These are phyloP conservation scores for Centropristis striata DNA, from an alignment of 2,113 vertebrate species.

Conservation along the genomic window DNA sequence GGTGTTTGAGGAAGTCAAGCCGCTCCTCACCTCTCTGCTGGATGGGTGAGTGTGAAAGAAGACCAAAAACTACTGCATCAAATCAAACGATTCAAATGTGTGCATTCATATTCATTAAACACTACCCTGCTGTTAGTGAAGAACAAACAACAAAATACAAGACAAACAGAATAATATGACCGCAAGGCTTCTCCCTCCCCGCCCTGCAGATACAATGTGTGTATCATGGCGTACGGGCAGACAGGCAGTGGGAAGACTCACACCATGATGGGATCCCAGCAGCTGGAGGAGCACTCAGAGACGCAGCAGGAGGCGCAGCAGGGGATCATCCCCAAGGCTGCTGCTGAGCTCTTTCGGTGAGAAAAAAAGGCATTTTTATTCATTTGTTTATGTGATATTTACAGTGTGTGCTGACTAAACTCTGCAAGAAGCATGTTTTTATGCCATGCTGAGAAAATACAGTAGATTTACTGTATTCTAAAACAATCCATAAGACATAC, in stretches of 20 bases:
- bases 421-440: neutral
- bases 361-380: neutral
- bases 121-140: neutral
- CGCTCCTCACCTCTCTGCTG: conserved; percentile 88
- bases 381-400: conserved; percentile 10
- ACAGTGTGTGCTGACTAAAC: neutral
- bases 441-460: neutral
- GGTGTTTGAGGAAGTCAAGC: conserved; percentile 88
- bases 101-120: neutral
- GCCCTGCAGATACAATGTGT: conserved; percentile 88
- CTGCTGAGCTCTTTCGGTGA: conserved; percentile 88
- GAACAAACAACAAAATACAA: neutral
- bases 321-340: conserved; percentile 89
- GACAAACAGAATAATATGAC: neutral
- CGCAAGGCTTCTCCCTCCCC: neutral
- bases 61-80: neutral
- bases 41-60: conserved; percentile 85
- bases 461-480: neutral
- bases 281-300: conserved; percentile 30
- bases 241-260: conserved; percentile 92
- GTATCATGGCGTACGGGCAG: conserved; percentile 92
- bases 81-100: neutral
- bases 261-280: conserved; percentile 88
- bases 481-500: neutral
- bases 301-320: conserved; percentile 65